Evolutionary conservation across 2,113 vertebrate genomes (phyloP).

Genomic region (Pelmatolapia mariae): DNA sequence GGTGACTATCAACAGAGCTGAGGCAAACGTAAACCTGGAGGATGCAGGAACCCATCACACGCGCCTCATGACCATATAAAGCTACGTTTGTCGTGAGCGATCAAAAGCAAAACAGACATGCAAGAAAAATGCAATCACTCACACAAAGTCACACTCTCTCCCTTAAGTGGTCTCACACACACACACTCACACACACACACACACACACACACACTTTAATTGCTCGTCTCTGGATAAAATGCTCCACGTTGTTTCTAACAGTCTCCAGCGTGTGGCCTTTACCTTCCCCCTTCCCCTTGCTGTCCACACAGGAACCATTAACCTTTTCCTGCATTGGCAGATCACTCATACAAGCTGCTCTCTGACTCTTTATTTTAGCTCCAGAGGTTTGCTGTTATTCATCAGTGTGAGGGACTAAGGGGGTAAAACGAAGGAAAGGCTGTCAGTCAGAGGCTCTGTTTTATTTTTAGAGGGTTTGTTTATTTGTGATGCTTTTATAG

Average conservation of each 20-base stretch:
- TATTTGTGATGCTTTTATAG: neutral
- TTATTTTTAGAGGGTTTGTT: neutral
- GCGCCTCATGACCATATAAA: slow-evolving; percentile 64
- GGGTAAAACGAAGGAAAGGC: neutral
- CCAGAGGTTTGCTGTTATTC: neutral
- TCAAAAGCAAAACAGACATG: slow-evolving; percentile 6
- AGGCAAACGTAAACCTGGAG: slow-evolving; percentile 34
- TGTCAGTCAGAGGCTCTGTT: neutral
- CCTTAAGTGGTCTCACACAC: slow-evolving; percentile 31
- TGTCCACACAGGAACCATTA: slow-evolving; percentile 61
- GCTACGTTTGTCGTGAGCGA: slow-evolving; percentile 16
- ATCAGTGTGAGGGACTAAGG: neutral
- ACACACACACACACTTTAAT: slow-evolving; percentile 13
- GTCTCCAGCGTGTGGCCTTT: neutral
- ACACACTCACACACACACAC: neutral
- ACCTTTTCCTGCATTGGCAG: slow-evolving; percentile 55
- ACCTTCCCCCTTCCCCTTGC: neutral
- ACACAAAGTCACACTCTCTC: neutral
- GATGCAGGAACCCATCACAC: slow-evolving; percentile 9
- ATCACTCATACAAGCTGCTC: slow-evolving; percentile 1
- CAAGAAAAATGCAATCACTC: slow-evolving; percentile 5
- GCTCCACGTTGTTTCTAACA: slow-evolving; percentile 16
- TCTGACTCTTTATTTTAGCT: neutral
- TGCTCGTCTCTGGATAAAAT: slow-evolving; percentile 14
- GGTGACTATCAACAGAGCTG: slow-evolving; percentile 24